These are phyloP conservation scores for Eretmocerus hayati DNA, from an alignment of 2,888 invertebrate genomes.

Conservation along the genomic window DNA sequence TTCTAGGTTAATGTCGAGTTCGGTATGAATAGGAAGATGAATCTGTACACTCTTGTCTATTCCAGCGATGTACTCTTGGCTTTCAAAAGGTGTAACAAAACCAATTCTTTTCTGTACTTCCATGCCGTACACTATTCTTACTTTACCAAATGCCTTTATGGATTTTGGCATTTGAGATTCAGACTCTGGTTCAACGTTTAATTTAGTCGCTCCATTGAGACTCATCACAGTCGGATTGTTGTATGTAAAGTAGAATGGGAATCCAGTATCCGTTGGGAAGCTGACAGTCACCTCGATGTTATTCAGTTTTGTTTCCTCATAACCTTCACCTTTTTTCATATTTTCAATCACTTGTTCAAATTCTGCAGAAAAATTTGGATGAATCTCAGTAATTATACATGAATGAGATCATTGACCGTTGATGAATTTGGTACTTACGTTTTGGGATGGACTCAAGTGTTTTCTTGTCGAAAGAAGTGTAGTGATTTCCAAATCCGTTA, in stretches of 20 bases:
- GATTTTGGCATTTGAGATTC: constrained; percentile 6
- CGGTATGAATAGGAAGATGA: constrained; percentile 51
- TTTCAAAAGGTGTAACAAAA: constrained; percentile 59
- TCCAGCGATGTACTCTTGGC: constrained; percentile 54
- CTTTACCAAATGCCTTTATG: constrained; percentile 1
- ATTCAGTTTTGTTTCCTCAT: constrained; percentile 56
- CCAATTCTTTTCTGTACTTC: constrained; percentile 58
- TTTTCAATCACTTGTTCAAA: constrained; percentile 41
- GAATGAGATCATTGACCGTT: neutral
- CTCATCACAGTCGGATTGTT: constrained; percentile 51
- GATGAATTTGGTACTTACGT: constrained; percentile 33
- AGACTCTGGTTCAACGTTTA: constrained; percentile 44
- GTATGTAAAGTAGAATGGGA: constrained; percentile 61
- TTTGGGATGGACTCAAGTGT: constrained; percentile 50
- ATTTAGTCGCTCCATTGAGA: constrained; percentile 1
- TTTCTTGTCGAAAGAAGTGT: constrained; percentile 51
- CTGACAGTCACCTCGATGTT: constrained; percentile 56
- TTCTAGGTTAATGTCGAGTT: constrained; percentile 49
- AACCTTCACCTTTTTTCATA: constrained; percentile 50
- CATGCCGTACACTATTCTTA: constrained; percentile 47
- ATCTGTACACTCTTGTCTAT: constrained; percentile 56
- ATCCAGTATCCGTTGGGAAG: constrained; percentile 65
- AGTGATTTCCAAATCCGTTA: constrained; percentile 47
- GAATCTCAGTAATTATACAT: neutral
- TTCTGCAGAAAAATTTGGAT: constrained; percentile 1